Evolutionary conservation across 2,797 vertebrate species (phyloP).

Genomic region (Natrix natrix): DNA sequence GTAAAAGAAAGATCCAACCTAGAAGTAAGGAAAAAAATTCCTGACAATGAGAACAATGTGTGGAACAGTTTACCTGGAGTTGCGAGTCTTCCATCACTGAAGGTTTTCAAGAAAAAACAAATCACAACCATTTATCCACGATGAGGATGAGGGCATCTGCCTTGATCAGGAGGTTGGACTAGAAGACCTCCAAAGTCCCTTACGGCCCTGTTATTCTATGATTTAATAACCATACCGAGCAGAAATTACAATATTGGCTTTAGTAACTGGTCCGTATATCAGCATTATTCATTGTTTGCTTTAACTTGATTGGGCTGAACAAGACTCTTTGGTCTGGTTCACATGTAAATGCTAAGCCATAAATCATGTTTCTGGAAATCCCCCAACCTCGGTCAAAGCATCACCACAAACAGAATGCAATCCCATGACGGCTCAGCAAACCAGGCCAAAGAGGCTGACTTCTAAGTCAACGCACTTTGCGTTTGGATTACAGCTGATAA

Average conservation of each 20-base stretch:
- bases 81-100: not conserved
- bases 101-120: not conserved
- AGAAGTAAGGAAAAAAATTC: not conserved
- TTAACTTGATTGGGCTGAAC: not conserved
- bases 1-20: not conserved
- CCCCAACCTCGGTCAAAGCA: not conserved
- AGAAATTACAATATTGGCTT: too few species aligned
- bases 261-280: not conserved
- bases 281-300: not conserved
- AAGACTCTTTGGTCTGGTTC: not conserved
- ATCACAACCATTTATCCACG: not conserved
- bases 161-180: not conserved
- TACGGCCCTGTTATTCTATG: not conserved
- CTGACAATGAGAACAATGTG: not conserved
- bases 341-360: not conserved
- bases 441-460: not conserved
- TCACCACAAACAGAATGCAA: not conserved
- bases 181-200: not conserved
- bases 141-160: not conserved
- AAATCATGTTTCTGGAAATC: not conserved
- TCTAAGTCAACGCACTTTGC: not conserved
- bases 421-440: not conserved
- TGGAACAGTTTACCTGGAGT: not conserved
- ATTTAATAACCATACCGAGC: not conserved
- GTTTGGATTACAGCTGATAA: not conserved